A percentile compares a stretch with the other conserved stretches of the same genome.
Conservation (phyloP, 2,797 vertebrate species). For the Delichon dasypus region DNA sequence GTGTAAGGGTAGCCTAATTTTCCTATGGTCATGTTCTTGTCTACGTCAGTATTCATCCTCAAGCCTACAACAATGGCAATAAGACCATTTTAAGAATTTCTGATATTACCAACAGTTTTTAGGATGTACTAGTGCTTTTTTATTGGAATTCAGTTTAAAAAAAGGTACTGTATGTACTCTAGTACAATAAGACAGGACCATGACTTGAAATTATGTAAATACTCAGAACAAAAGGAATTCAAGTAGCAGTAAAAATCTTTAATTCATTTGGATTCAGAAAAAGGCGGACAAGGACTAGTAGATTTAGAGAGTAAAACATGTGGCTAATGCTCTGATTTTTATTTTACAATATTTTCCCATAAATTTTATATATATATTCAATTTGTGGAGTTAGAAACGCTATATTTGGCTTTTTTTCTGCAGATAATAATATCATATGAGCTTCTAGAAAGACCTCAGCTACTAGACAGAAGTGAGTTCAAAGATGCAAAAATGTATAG, state of each 20-base stretch:
- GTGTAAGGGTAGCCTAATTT: not conserved
- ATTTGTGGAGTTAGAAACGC: not conserved
- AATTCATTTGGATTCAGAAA: not conserved
- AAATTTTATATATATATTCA: not conserved
- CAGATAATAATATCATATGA: not conserved
- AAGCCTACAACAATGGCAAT: not conserved
- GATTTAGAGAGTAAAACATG: not conserved
- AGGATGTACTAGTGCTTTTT: not conserved
- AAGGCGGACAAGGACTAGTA: not conserved
- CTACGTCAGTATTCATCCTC: not conserved
- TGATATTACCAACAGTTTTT: not conserved
- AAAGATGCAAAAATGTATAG: not conserved
- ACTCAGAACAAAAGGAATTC: not conserved
- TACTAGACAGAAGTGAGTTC: not conserved
- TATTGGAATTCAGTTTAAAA: not conserved
- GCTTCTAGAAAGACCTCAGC: not conserved
- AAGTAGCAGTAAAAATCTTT: not conserved
- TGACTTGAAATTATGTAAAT: not conserved
- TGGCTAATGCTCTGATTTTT: not conserved
- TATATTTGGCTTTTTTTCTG: not conserved
- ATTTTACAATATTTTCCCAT: not conserved
- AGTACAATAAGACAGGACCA: not conserved
- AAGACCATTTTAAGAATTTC: not conserved
- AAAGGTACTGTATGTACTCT: not conserved
- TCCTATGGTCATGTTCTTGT: not conserved